Evolutionary conservation across 2,113 vertebrate species (phyloP).

Genomic region (Ahaetulla prasina): DNA sequence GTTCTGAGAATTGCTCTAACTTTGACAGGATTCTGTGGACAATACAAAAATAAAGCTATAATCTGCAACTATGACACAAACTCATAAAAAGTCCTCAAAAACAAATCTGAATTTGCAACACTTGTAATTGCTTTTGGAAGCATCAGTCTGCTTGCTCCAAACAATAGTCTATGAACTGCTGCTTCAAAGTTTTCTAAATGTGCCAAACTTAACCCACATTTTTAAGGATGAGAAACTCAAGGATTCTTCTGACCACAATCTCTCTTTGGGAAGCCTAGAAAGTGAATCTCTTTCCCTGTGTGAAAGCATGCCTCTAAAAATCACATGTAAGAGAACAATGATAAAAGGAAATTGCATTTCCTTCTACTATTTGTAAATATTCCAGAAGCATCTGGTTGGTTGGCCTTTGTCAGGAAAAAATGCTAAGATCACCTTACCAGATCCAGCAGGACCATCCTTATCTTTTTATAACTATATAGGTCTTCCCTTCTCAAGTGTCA

Average conservation of each 20-base stretch:
- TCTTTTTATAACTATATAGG: not conserved
- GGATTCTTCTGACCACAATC: not conserved
- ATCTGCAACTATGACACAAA: not conserved
- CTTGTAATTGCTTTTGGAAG: too few species aligned
- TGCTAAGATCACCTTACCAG: not conserved
- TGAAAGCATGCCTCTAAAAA: not conserved
- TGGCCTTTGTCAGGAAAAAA: not conserved
- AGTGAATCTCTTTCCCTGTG: not conserved
- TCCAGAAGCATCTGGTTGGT: not conserved
- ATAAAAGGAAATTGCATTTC: not conserved
- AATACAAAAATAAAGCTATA: not conserved
- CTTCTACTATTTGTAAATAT: not conserved
- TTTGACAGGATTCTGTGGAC: slow-evolving; percentile 21
- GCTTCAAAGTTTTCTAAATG: not conserved
- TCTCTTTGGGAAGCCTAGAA: not conserved
- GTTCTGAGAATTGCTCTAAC: slow-evolving; percentile 9
- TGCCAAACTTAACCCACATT: not conserved
- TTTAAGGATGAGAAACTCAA: not conserved
- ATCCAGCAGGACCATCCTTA: not conserved
- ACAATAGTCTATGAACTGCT: not conserved
- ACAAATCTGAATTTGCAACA: not conserved
- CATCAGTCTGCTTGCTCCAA: not conserved
- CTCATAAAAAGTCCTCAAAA: not conserved
- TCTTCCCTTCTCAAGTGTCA: not conserved
- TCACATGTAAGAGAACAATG: not conserved